Base-by-base conservation (phyloP, 1,140 invertebrate genomes). In the Eriosoma lanigerum region DNA sequence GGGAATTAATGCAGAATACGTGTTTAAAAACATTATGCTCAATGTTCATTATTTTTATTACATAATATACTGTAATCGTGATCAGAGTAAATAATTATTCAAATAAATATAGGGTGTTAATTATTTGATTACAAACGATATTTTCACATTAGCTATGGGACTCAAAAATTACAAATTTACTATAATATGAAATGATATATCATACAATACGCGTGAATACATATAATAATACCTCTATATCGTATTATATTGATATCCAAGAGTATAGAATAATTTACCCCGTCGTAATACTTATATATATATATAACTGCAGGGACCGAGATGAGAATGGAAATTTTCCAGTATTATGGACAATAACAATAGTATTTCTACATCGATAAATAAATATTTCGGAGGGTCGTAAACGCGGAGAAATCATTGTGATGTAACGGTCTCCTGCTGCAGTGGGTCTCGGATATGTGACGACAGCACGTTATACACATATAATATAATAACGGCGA, bases 301-400 rank as follows among this genome's bases (percentile, higher is more conserved):
- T 38, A 32, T 12, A 54, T 60, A 66, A 66, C n/a, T 24, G n/a
- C 21, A 17, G 9, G 15, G 17, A 24, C 26, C 3, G 48, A 6
- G 24, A 72, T 52, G 68, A 72, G 68, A 72, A 72, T 52, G 68
- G 26, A 32, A 72, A 72, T 72, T 72, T 72, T 72, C 68, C 68
- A 52, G 68, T 29, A 29, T 72, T 29, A 29, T 24, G 68, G 29
- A 24, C 68, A 72, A n/a, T 24, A 29, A 72, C 68, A 72, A 72
- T 72, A 21, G 68, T 38, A 38, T 72, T 72, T 72, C 68, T 72
- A 72, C 68, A n/a, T 72, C 46, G 68, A 29, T 72, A 72, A 52
- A 72, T 72, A 72, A 5, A 8, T 15, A 72, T 72, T 72, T 52
- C 46, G 46, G 46, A 72, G 68, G 68, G 68, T 72, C 68, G 68